Evolutionary conservation across 2,113 vertebrate species (phyloP), one percentile per base, ranked within the genome.

Genomic region (Tyto alba): DNA sequence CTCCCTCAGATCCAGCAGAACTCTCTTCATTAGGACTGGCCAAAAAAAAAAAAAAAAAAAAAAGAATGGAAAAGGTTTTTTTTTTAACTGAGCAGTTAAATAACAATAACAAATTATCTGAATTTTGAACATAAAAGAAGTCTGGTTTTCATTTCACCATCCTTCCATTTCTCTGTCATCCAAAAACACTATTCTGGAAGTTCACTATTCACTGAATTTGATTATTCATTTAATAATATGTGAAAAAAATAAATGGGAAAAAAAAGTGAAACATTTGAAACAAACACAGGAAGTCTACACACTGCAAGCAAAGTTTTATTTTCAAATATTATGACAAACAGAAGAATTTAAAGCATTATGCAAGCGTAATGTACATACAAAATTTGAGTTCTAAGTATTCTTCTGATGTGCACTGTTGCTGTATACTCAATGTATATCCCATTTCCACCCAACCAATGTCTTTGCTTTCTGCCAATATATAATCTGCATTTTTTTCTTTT

Each of bases 341-440:
- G 26, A 79, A 59, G 12, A 55, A 40, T 10, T 55, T 29, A 29
- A 56, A 50, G 52, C 25, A 47, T 34, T 71, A 14, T 18, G 19
- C 36, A 57, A 48, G 47, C 5, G 4, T 38, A 55, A 26, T 36
- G 7, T 69, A 60, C 0, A 0, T 27, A 19, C 10, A 53, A 38
- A 40, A 47, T 30, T 9, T 32, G 40, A 56, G 12, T 82, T 85
- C 38, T 29, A 7, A 29, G 41, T 71, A 10, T 63, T 79, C 16
- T 75, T 92, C 34, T 55, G 29, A 27, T 63, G 10, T 36, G 18
- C 7, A 7, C 16, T 34, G 14, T 72, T 56, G 29, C 50, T n/a
- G 13, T 11, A 9, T 56, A 47, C 32, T 76, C 38, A 50, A 10
- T 22, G 10, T 45, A 27, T 43, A 34, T 47, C 4, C 36, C 5